Evolutionary conservation across 2,888 invertebrate species (phyloP).

Genomic region (Lymantria monacha): DNA sequence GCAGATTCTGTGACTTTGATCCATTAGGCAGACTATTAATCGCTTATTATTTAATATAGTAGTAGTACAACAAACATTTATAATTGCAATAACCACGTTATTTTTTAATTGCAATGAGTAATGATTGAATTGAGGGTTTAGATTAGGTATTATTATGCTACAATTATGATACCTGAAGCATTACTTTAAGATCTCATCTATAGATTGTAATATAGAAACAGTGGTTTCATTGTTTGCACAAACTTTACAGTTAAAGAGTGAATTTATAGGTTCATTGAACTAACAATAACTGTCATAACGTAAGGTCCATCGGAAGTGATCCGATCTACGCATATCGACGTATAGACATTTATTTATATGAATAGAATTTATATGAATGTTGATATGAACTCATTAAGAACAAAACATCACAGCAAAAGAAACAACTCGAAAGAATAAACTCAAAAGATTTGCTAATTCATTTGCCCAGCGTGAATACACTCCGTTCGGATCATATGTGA

Average conservation of each 20-base stretch:
- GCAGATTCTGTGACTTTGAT: too few relatives aligned
- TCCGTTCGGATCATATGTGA: too few relatives aligned
- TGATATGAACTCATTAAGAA: too few relatives aligned
- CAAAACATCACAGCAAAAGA: too few relatives aligned
- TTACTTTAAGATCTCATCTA: constrained; percentile 23
- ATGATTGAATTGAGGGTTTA: constrained; percentile 4
- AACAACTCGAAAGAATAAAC: too few relatives aligned
- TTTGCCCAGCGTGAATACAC: too few relatives aligned
- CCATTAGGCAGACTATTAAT: too few relatives aligned
- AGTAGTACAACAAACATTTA: constrained; percentile 8
- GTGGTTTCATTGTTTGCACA: constrained; percentile 43
- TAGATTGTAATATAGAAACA: constrained; percentile 36
- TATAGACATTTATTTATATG: too few relatives aligned
- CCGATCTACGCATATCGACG: constrained; percentile 8
- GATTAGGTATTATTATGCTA: not conserved
- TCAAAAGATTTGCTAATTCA: too few relatives aligned
- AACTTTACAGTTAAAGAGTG: constrained; percentile 40
- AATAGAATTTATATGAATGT: too few relatives aligned
- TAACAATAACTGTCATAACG: constrained; percentile 45
- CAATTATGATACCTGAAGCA: constrained; percentile 1
- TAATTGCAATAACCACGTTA: constrained; percentile 15
- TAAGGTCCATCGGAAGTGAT: constrained; percentile 23
- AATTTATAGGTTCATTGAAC: constrained; percentile 28
- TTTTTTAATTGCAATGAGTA: constrained; percentile 24
- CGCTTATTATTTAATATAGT: not conserved